phyloP scores from a whole-genome alignment of 2,888 invertebrate species.

The Plutella xylostella region DNA sequence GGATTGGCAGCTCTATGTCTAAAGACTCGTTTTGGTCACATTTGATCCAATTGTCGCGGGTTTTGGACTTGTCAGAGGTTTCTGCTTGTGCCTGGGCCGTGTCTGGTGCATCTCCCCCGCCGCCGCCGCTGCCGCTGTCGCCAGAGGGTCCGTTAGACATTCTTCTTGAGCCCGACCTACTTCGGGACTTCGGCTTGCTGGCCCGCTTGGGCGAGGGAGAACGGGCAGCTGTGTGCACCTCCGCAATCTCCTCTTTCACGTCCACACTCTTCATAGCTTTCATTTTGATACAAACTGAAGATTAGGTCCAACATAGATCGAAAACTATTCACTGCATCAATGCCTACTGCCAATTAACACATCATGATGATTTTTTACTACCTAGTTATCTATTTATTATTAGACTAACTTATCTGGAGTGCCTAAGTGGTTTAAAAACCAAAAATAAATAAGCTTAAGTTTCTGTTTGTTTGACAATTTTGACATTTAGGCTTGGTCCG shows the following conservation, averaged over 20 bases:
- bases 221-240: constrained; percentile 47
- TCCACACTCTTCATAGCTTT: constrained; percentile 53
- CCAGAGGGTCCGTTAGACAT: constrained; percentile 47
- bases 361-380: too few species aligned
- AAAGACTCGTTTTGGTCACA: constrained; percentile 65
- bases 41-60: constrained; percentile 56
- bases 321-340: too few species aligned
- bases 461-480: too few species aligned
- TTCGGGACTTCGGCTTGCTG: constrained; percentile 36
- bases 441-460: too few species aligned
- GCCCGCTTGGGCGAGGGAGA: constrained; percentile 56
- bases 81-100: constrained; percentile 20
- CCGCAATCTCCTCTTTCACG: constrained; percentile 52
- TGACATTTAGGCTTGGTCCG: too few species aligned
- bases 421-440: too few species aligned
- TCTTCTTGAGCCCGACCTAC: constrained; percentile 46
- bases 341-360: too few species aligned
- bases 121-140: too few species aligned
- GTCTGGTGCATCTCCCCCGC: constrained; percentile 23
- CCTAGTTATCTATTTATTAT: too few species aligned
- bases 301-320: too few species aligned
- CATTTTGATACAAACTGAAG: too few species aligned
- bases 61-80: constrained; percentile 40
- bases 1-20: constrained; percentile 70
- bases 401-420: too few species aligned